These are phyloP conservation scores for Varanus komodoensis DNA, from an alignment of 2,113 vertebrate species.

Conservation along the genomic window DNA sequence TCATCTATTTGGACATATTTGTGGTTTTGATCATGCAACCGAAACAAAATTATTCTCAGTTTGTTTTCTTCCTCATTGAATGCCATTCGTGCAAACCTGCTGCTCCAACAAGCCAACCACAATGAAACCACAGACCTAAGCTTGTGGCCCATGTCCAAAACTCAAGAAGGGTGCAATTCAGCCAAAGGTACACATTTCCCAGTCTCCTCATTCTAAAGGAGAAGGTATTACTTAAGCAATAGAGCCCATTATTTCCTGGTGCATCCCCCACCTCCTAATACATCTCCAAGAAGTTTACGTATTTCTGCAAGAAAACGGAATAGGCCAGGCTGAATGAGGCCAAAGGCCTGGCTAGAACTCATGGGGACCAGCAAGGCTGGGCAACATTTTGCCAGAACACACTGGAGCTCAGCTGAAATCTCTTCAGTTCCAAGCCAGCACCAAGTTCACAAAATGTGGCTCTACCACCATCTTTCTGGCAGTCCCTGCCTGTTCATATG, in stretches of 20 bases:
- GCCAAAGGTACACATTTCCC: background rate
- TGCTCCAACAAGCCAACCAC: background rate
- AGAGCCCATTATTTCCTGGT: background rate
- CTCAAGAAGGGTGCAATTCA: background rate
- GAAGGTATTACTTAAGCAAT: background rate
- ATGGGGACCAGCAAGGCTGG: too few species aligned
- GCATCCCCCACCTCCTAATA: too few species aligned
- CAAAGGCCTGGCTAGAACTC: too few species aligned
- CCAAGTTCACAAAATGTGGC: too few species aligned
- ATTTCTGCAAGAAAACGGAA: background rate
- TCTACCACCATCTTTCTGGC: too few species aligned
- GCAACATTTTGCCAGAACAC: too few species aligned
- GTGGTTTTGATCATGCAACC: background rate
- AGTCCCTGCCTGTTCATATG: too few species aligned
- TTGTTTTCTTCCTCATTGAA: background rate
- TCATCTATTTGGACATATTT: conserved; percentile 3
- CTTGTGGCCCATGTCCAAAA: background rate
- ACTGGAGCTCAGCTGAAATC: too few species aligned
- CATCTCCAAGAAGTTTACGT: background rate
- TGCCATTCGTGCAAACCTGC: background rate
- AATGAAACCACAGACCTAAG: background rate
- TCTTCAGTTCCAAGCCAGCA: too few species aligned
- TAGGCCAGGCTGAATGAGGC: too few species aligned
- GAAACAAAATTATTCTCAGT: background rate
- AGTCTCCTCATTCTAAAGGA: background rate